Percentiles rank a stretch among this genome's conserved stretches.
phyloP scores from a whole-genome alignment of 2,888 invertebrate genomes.

The Drosophila vallismaia region DNA sequence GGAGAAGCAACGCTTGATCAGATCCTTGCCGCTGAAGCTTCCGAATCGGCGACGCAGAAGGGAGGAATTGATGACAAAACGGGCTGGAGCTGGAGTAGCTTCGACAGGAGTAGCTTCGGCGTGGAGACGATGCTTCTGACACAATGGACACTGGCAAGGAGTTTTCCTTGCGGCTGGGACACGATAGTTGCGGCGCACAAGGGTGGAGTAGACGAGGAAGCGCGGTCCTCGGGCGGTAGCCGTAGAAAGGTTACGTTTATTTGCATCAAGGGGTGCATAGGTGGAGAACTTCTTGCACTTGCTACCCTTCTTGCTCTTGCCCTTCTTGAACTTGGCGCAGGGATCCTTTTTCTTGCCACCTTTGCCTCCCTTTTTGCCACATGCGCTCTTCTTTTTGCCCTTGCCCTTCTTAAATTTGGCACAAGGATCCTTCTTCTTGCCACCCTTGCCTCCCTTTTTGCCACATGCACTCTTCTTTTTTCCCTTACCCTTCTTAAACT shows the following conservation, averaged over 20 bases:
- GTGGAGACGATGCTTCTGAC: background rate
- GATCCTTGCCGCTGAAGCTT: slow-evolving; percentile 22
- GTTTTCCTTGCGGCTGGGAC: background rate
- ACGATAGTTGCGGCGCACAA: slow-evolving; percentile 40
- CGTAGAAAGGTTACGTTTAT: slow-evolving; percentile 31
- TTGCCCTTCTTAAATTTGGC: slow-evolving; percentile 23
- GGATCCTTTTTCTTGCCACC: slow-evolving; percentile 14
- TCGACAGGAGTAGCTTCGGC: too few relatives aligned
- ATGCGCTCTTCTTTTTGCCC: slow-evolving; percentile 17
- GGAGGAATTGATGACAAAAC: slow-evolving; percentile 35
- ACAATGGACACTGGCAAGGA: background rate
- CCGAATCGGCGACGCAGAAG: slow-evolving; percentile 50
- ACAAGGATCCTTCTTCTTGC: slow-evolving; percentile 34
- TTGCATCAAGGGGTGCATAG: background rate
- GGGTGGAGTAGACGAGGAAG: slow-evolving; percentile 25
- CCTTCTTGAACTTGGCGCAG: slow-evolving; percentile 36
- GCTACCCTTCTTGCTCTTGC: slow-evolving; percentile 6
- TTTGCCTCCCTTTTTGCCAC: background rate
- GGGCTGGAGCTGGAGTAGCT: slow-evolving; percentile 10
- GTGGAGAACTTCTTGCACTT: slow-evolving; percentile 19
- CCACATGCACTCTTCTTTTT: slow-evolving; percentile 12
- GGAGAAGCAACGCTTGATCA: slow-evolving; percentile 8
- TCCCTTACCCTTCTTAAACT: background rate
- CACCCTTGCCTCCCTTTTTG: slow-evolving; percentile 6
- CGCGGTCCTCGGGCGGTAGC: slow-evolving; percentile 18